phyloP scores from a whole-genome alignment of 2,113 vertebrate genomes.

The Hemichromis elongatus region DNA sequence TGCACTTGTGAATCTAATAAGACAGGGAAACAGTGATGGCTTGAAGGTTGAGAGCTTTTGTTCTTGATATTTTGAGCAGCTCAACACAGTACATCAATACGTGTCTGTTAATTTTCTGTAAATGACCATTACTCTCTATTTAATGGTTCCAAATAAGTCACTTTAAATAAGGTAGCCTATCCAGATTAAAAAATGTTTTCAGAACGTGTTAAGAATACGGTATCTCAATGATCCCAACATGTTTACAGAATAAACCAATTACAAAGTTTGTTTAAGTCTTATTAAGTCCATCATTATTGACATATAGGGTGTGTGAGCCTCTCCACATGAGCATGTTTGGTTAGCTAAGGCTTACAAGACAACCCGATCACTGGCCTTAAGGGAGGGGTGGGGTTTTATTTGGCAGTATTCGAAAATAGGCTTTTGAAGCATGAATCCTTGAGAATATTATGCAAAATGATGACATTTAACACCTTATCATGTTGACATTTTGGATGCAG shows the following conservation, averaged over 20 bases:
- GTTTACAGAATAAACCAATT: neutral
- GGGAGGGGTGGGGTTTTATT: neutral
- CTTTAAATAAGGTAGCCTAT: neutral
- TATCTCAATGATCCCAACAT: neutral
- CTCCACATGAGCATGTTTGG: neutral
- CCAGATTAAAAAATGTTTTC: neutral
- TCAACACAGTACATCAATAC: slow-evolving; percentile 10
- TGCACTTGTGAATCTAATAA: slow-evolving; percentile 12
- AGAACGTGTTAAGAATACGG: neutral
- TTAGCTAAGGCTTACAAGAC: neutral
- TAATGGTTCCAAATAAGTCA: neutral
- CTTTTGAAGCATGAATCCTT: neutral
- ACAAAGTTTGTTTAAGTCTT: neutral
- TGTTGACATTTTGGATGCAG: slow-evolving; percentile 6
- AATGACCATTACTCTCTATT: neutral
- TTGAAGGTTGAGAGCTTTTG: slow-evolving; percentile 9
- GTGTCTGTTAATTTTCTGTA: neutral
- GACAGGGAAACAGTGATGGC: neutral
- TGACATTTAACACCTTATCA: neutral
- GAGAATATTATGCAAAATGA: neutral
- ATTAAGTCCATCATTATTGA: slow-evolving; percentile 21
- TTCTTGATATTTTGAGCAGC: slow-evolving; percentile 41
- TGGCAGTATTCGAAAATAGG: neutral
- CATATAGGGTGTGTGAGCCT: slow-evolving; percentile 23
- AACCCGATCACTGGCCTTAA: neutral